Base-by-base conservation (phyloP, 2,113 vertebrate species). In the Platichthys stellatus region DNA sequence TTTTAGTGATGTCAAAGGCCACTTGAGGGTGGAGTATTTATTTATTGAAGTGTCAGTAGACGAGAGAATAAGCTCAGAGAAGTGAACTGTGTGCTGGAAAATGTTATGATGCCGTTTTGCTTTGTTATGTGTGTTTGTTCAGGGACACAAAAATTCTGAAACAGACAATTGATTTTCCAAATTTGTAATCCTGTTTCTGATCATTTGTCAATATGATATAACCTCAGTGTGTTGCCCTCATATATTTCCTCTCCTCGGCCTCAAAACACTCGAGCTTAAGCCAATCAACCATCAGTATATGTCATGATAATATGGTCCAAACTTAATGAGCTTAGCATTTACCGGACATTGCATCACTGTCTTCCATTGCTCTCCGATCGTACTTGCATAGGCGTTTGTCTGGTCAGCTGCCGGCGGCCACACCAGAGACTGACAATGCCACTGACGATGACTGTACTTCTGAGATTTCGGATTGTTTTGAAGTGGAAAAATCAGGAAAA, bases 371-470 rank as follows among this genome's bases (percentile, higher is more conserved):
- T 90, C 53, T 90, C 86, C 82, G 76, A 82, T 78, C 90, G 51
- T 89, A 78, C 68, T 81, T 82, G 91, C 84, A 73, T 56, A 63
- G 92, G 61, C 13, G 10, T 89, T 91, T n/a, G n/a, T n/a, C 89
- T 93, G 92, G 94, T 93, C 92, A 91, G 95, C 96, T 95, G 96
- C 96, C 88, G 96, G 96, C 96, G 94, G 96, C 95, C 93, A 91
- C 88, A 93, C 91, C 90, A 94, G 92, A 91, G 89, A 80, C 78
- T 76, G 67, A 78, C 56, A 65, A 74, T 68, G 65, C 75, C 87
- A 80, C 85, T 81, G 74, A 88, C 59, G 65, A 89, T 81, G 86
- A 90, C 90, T 92, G 90, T 92, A 82, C 76, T 90, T 87, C 84
- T 90, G 90, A 93, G 83, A 92, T 91, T 91, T 93, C 86, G 91